Base-by-base conservation (phyloP, 2,797 vertebrate species). In the Martes flavigula region DNA sequence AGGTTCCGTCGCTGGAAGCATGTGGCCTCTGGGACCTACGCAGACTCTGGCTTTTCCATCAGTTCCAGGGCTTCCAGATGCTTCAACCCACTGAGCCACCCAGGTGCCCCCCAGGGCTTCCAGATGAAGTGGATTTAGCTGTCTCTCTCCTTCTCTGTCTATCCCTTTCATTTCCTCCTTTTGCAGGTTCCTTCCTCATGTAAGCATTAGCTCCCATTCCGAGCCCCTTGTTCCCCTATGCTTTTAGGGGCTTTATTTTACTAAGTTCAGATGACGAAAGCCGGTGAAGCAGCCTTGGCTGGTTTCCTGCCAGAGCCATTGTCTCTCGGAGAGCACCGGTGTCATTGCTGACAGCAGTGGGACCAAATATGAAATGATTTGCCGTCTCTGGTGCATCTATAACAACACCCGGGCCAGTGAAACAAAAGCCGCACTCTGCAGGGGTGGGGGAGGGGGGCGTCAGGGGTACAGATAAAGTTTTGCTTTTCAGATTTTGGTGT, bases 401-500 rank as follows among this genome's bases (percentile, higher is more conserved):
- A 8, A 21, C 20, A 18, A 21, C 20, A 21, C 13, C 14, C 32
- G 43, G 0, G 32, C 54, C 54, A 62, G 11, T 56, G 58, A 13
- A 15, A 87, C 21, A 79, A 35, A 87, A 78, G 5, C 13, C 62
- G 32, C 5, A 14, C 14, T 5, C 27, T 72, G 1, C 8, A 15
- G 30, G 40, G 13, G 3, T 0, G 7, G 21, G 15, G 60, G 5
- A 0, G 15, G 60, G 7, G 0, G 8, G 8, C 18, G 30, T n/a
- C 8, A 4, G 7, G 27, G 43, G 5, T 56, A 17, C 9, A 15
- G 17, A n/a, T 12, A 12, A 70, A 60, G 13, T 3, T 87, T 73
- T 77, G 12, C 0, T 85, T 88, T 62, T 68, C n/a, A 83, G 5
- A n/a, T 62, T 46, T 51, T 46, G 25, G 27, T 5, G 4, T 58